A percentile compares a stretch with the other conserved stretches of the same genome.
phyloP scores from a whole-genome alignment of 92 coral and sea anemone species.

The Palythoa heliodiscus region DNA sequence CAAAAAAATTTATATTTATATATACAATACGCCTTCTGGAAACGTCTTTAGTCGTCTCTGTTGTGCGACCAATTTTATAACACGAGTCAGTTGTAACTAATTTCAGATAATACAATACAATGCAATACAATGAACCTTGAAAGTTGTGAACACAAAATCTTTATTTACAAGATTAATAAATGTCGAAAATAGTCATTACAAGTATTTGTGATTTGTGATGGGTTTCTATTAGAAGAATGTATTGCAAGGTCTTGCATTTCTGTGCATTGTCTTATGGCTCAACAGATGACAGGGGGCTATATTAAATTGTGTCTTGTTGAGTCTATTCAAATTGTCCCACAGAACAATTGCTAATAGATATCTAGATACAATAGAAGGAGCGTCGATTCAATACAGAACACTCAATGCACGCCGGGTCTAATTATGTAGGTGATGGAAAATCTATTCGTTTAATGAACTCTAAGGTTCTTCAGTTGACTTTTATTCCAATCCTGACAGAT shows the following conservation, averaged over 20 bases:
- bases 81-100: too few species aligned
- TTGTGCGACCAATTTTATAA: too few species aligned
- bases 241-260: not conserved
- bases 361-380: not conserved
- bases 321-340: constrained; percentile 7
- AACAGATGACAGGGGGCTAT: constrained; percentile 18
- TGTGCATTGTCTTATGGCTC: constrained; percentile 23
- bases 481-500: not conserved
- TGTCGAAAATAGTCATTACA: not conserved
- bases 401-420: constrained; percentile 23
- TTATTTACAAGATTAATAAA: too few species aligned
- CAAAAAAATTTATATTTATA: not conserved
- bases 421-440: constrained; percentile 31
- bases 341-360: constrained; percentile 22
- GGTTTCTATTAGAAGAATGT: too few species aligned
- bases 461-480: not conserved
- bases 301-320: not conserved
- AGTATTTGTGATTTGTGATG: not conserved
- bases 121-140: too few species aligned
- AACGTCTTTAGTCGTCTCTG: too few species aligned
- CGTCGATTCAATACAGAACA: constrained; percentile 15
- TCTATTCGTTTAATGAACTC: constrained; percentile 24
- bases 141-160: too few species aligned
- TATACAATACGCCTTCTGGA: not conserved
- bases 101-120: too few species aligned